These are phyloP conservation scores for Anoplolepis gracilipes DNA, from an alignment of 1,140 invertebrate genomes.

Conservation along the genomic window DNA sequence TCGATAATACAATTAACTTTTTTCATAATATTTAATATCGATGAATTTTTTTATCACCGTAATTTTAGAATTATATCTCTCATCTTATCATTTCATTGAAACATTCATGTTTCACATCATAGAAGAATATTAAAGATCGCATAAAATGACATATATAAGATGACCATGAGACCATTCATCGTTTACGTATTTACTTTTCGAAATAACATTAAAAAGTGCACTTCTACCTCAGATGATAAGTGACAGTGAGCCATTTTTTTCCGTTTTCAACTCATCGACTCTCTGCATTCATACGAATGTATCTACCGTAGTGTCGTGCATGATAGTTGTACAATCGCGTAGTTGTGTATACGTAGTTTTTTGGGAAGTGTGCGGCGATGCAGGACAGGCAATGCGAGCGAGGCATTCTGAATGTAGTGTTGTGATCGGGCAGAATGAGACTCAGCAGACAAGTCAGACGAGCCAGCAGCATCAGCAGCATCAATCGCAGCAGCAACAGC, in stretches of 20 bases:
- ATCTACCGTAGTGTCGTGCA: constrained; percentile 66
- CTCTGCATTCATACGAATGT: constrained; percentile 76
- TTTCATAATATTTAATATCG: neutral
- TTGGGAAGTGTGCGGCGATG: constrained; percentile 78
- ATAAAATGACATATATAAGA: neutral
- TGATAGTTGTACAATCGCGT: constrained; percentile 74
- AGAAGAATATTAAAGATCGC: neutral
- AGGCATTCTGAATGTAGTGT: constrained; percentile 84
- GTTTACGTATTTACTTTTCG: neutral
- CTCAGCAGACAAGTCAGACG: constrained; percentile 76
- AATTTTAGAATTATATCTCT: neutral
- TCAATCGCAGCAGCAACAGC: constrained; percentile 72
- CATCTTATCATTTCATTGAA: constrained; percentile 4
- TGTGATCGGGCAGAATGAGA: constrained; percentile 84
- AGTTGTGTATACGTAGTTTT: constrained; percentile 75
- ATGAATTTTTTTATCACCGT: neutral
- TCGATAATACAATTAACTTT: constrained; percentile 51
- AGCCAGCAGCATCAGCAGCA: constrained; percentile 68
- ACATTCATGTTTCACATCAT: neutral
- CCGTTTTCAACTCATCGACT: constrained; percentile 63
- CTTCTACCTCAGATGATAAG: neutral
- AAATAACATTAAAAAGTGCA: neutral
- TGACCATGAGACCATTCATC: neutral
- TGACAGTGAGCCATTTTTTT: constrained; percentile 25
- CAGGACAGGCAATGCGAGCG: constrained; percentile 77